Evolutionary conservation across 2,797 vertebrate species (phyloP), one percentile per base, ranked within the genome.

Genomic region (Gymnoscopelus microlampas): DNA sequence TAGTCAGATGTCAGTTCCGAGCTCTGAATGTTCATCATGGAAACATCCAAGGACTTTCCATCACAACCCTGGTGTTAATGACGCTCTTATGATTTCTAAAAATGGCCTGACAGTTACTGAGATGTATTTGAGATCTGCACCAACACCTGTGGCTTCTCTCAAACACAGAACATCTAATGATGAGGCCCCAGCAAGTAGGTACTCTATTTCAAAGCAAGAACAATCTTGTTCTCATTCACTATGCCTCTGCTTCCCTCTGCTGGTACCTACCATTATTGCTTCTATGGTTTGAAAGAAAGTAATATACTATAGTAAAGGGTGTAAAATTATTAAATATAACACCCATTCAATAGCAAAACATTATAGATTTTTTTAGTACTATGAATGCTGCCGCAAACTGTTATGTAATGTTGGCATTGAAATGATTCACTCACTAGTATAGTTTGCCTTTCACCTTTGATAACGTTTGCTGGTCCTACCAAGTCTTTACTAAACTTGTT

Each of bases 191-290:
- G 39, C 39, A 44, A 44, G 5, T 8, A 44, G 39, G 39, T 44
- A 35, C 39, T 29, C 26, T 44, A 10, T 8, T 44, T 44, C 39
- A 12, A 50, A 7, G 11, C 24, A 19, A 23, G 19, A 10, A 10
- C n/a, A 29, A 32, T 19, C 19, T 19, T 14, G 9, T 9, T n/a
- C 48, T 19, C 39, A 6, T 81, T 69, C 44, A 23, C 76, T 73
- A 53, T 66, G 74, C 66, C 6, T 68, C 78, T 91, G 87, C 87
- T 88, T 83, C 87, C 90, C 84, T 63, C 92, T 92, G 71, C 85
- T 91, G 92, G 76, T 61, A 0, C 1, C 48, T 4, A 5, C 6
- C 3, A 15, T 54, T 3, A 15, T 29, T 15, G n/a, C 15, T 8
- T 7, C 24, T 13, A 23, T 63, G 60, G 2, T 5, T 9, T 12